A percentile compares a stretch with the other conserved stretches of the same genome.
Evolutionary conservation across 2,113 vertebrate species (phyloP).

Genomic region (Bos indicus): DNA sequence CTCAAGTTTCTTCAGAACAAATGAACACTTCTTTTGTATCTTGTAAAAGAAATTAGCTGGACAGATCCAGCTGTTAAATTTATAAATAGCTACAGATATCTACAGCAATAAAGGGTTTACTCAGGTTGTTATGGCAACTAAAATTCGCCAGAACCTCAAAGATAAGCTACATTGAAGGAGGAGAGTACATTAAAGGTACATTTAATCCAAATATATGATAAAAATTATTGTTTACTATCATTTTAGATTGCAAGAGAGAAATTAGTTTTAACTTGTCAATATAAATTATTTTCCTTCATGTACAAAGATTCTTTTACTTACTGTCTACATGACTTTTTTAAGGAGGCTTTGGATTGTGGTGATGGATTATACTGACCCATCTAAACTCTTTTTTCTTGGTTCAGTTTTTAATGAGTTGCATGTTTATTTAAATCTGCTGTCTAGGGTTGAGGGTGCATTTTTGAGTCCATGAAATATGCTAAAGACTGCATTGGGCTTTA

Average conservation of each 20-base stretch:
- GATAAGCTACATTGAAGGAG: constrained; percentile 66
- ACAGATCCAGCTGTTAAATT: constrained; percentile 84
- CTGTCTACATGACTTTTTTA: neutral
- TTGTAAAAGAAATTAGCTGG: constrained; percentile 76
- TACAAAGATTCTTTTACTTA: neutral
- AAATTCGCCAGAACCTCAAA: constrained; percentile 78
- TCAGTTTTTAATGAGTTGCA: neutral
- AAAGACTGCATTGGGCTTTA: neutral
- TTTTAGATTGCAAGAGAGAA: constrained; percentile 43
- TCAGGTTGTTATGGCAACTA: constrained; percentile 83
- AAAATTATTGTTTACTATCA: constrained; percentile 42
- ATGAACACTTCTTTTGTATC: constrained; percentile 64
- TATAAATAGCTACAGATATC: constrained; percentile 86
- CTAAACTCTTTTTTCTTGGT: neutral
- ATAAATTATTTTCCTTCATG: constrained; percentile 20
- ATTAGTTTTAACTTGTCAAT: constrained; percentile 42
- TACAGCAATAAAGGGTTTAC: constrained; percentile 80
- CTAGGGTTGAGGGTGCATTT: neutral
- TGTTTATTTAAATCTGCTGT: constrained; percentile 17
- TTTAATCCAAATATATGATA: constrained; percentile 53
- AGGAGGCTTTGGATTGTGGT: neutral
- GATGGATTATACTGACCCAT: neutral
- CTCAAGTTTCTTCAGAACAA: constrained; percentile 68
- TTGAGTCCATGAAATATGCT: neutral
- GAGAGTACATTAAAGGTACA: constrained; percentile 50